Percentiles rank a stretch among this genome's conserved stretches.
Evolutionary conservation across 2,888 invertebrate genomes (phyloP).

Genomic region (Rutpela maculata): DNA sequence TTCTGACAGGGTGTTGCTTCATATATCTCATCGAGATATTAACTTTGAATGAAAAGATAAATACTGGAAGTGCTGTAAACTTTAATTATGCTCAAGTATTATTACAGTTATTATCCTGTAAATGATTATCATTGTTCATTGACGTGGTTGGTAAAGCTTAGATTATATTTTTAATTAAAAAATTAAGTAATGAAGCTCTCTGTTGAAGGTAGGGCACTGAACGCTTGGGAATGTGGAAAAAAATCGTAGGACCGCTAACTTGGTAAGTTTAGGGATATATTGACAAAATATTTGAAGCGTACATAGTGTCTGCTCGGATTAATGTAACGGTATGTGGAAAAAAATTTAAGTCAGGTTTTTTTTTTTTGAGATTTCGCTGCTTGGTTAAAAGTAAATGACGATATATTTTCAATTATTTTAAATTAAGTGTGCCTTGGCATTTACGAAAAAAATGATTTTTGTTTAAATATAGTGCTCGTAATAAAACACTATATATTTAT

Average conservation of each 20-base stretch:
- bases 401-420: too few relatives aligned
- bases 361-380: too few relatives aligned
- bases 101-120: conserved; percentile 50
- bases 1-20: conserved; percentile 62
- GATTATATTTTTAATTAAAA: conserved; percentile 38
- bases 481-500: too few relatives aligned
- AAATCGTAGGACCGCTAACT: not conserved
- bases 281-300: too few relatives aligned
- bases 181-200: conserved; percentile 12
- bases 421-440: too few relatives aligned
- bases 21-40: conserved; percentile 61
- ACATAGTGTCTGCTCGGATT: too few relatives aligned
- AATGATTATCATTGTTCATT: conserved; percentile 55
- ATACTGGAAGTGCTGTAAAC: conserved; percentile 53
- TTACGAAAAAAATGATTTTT: too few relatives aligned
- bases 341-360: too few relatives aligned
- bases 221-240: conserved; percentile 38
- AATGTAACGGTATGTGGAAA: too few relatives aligned
- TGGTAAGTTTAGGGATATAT: too few relatives aligned
- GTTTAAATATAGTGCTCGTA: too few relatives aligned
- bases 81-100: conserved; percentile 55
- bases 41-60: conserved; percentile 54
- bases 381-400: too few relatives aligned
- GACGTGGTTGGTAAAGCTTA: conserved; percentile 18
- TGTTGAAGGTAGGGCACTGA: conserved; percentile 31